phyloP scores from a whole-genome alignment of 2,888 invertebrate species.

The Cheilosia variabilis region DNA sequence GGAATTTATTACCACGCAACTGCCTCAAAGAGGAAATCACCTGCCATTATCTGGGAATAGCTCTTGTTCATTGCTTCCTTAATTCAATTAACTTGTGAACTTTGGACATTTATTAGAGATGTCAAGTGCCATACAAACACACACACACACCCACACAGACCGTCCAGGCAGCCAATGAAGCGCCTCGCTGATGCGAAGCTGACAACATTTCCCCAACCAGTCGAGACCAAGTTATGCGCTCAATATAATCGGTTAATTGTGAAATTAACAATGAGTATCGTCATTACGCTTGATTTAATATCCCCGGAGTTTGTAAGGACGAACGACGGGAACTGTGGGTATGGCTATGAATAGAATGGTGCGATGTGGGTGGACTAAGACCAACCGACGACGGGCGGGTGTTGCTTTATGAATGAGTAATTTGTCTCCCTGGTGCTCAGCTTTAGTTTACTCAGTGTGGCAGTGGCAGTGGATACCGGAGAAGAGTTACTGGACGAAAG shows the following conservation, averaged over 20 bases:
- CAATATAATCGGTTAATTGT: slow-evolving; percentile 75
- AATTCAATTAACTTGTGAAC: slow-evolving; percentile 75
- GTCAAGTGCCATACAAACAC: slow-evolving; percentile 65
- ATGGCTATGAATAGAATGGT: background rate
- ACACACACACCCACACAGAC: slow-evolving; percentile 44
- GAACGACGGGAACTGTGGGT: background rate
- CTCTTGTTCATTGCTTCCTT: slow-evolving; percentile 74
- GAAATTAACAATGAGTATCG: slow-evolving; percentile 75
- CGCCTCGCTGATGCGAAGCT: background rate
- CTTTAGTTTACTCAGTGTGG: slow-evolving; percentile 24
- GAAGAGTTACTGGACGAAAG: background rate
- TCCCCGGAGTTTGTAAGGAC: slow-evolving; percentile 45
- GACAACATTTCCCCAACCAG: slow-evolving; percentile 30
- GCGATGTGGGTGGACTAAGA: background rate
- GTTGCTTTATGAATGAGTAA: slow-evolving; percentile 67
- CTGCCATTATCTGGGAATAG: slow-evolving; percentile 70
- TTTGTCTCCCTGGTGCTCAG: slow-evolving; percentile 52
- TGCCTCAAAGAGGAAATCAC: slow-evolving; percentile 69
- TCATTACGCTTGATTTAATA: slow-evolving; percentile 74
- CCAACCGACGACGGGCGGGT: slow-evolving; percentile 1
- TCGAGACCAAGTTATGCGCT: slow-evolving; percentile 68
- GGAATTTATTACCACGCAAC: slow-evolving; percentile 61
- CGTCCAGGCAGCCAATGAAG: background rate
- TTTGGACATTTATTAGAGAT: slow-evolving; percentile 75
- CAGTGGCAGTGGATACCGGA: background rate